Conservation (phyloP, 2,113 vertebrate genomes). For the Mustela nigripes region DNA sequence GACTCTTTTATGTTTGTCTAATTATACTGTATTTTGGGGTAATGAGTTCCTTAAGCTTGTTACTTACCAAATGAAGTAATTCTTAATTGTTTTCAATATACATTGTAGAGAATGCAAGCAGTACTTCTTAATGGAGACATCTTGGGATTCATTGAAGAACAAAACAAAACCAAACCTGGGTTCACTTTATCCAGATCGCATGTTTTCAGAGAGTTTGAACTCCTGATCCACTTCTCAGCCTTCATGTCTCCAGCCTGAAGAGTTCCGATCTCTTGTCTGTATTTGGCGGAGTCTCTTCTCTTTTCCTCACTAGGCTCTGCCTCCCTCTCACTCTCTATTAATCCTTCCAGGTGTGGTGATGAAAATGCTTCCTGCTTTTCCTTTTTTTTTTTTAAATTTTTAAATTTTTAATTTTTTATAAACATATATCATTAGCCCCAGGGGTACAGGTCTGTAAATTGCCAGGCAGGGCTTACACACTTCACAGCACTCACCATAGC, state of each 20-base stretch:
- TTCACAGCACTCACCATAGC: too few relatives aligned
- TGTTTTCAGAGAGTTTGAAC: conserved; percentile 1
- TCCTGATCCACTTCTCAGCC: background rate
- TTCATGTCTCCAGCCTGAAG: background rate
- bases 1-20: conserved; percentile 15
- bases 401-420: too few relatives aligned
- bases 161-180: background rate
- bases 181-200: background rate
- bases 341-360: background rate
- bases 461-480: too few relatives aligned
- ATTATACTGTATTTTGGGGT: conserved; percentile 38
- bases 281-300: background rate
- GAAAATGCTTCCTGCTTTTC: background rate
- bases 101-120: background rate
- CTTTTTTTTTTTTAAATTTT: background rate
- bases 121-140: background rate
- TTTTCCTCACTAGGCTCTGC: background rate
- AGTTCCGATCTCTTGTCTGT: too few relatives aligned
- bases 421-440: too few relatives aligned
- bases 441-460: too few relatives aligned
- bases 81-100: conserved; percentile 33
- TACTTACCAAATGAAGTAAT: conserved; percentile 39
- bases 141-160: background rate
- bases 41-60: conserved; percentile 21
- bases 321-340: background rate